Percentiles rank a stretch among this genome's conserved stretches.
phyloP scores from a whole-genome alignment of 92 coral and sea anemone genomes.

The Chrysogorgia sp. region DNA sequence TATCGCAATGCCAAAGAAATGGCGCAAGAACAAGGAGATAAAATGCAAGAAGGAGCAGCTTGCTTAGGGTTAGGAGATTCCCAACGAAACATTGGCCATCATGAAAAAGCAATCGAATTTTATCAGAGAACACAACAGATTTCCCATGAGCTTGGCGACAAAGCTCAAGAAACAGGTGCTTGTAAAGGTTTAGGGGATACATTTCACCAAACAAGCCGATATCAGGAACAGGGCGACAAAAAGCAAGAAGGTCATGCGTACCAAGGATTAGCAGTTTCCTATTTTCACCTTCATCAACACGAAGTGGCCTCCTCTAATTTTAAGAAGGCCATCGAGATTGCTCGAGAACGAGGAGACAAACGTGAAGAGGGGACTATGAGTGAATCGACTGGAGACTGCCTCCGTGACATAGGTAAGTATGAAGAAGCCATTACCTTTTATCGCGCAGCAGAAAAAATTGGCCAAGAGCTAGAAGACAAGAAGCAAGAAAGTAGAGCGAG shows the following conservation, averaged over 20 bases:
- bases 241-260: conserved; percentile 4
- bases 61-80: conserved; percentile 1
- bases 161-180: neutral
- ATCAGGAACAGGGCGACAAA: conserved; percentile 34
- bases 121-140: neutral
- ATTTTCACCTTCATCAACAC: neutral
- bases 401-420: conserved; percentile 23
- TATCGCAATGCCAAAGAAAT: neutral
- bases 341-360: no score
- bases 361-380: no score
- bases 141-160: neutral
- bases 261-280: conserved; percentile 17
- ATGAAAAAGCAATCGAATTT: neutral
- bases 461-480: conserved; percentile 32
- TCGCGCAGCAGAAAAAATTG: conserved; percentile 33
- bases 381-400: conserved; percentile 23
- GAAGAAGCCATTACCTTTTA: conserved; percentile 31
- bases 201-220: neutral
- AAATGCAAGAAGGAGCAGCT: neutral
- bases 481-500: conserved; percentile 32
- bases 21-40: conserved; percentile 3
- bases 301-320: conserved; percentile 21
- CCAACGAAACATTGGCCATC: neutral
- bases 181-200: neutral
- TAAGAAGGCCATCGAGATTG: conserved; percentile 22